These are phyloP conservation scores for Amazona finschi DNA, from an alignment of 2,797 vertebrate genomes.

Conservation along the genomic window DNA sequence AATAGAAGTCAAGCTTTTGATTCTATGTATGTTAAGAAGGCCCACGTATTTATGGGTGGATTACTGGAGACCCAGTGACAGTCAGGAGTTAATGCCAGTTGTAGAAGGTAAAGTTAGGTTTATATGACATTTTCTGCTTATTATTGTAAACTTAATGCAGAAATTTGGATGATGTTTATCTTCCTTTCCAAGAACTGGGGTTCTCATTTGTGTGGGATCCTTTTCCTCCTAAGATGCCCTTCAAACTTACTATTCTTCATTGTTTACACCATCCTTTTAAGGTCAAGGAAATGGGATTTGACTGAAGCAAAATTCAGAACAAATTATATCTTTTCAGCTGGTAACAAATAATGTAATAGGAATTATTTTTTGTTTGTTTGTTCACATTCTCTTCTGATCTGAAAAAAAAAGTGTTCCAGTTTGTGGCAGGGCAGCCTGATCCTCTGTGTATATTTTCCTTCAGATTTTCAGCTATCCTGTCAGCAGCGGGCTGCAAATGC, in stretches of 20 bases:
- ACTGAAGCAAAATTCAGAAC: not conserved
- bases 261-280: not conserved
- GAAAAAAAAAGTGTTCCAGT: not conserved
- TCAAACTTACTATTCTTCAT: not conserved
- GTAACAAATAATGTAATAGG: constrained; percentile 1
- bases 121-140: not conserved
- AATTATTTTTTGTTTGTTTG: not conserved
- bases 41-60: not conserved
- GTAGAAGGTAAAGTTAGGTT: not conserved
- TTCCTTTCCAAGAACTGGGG: not conserved
- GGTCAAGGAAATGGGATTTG: not conserved
- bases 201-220: not conserved
- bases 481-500: not conserved
- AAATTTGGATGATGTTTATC: not conserved
- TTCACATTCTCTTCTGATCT: not conserved
- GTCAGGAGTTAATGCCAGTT: not conserved
- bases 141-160: not conserved
- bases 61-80: not conserved
- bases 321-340: not conserved
- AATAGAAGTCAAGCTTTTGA: not conserved
- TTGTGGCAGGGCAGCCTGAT: not conserved
- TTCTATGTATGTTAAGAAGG: not conserved
- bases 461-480: not conserved
- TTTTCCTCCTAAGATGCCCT: not conserved
- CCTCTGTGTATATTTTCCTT: not conserved